phyloP scores from a whole-genome alignment of 2,113 vertebrate genomes.

The Neolamprologus hecqui region DNA sequence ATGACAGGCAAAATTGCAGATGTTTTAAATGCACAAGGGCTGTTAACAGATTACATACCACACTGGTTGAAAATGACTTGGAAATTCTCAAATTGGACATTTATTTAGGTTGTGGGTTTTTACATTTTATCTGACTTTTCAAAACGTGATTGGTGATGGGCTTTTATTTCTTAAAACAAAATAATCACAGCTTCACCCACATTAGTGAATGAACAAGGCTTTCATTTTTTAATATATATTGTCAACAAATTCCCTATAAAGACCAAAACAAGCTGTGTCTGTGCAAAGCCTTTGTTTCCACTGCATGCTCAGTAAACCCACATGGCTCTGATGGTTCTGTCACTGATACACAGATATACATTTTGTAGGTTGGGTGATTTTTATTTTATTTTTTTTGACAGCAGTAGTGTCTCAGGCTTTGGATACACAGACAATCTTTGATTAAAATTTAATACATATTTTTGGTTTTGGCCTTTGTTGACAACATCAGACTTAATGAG shows the following conservation, averaged over 20 bases:
- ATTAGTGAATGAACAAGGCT: not conserved
- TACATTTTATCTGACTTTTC: not conserved
- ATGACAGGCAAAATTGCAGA: not conserved
- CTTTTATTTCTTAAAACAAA: not conserved
- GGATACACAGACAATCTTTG: not conserved
- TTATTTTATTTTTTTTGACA: not conserved
- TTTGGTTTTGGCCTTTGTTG: not conserved
- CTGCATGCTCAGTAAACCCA: not conserved
- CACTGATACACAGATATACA: not conserved
- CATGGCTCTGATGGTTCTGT: not conserved
- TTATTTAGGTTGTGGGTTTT: not conserved
- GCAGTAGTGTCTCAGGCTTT: not conserved
- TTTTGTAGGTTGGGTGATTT: not conserved
- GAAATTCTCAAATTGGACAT: not conserved
- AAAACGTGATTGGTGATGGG: not conserved
- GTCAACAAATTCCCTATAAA: not conserved
- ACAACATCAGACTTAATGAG: not conserved
- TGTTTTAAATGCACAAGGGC: slow-evolving; percentile 24
- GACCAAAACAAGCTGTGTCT: not conserved
- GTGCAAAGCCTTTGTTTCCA: not conserved
- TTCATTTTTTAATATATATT: not conserved
- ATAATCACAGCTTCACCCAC: not conserved
- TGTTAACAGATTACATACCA: not conserved
- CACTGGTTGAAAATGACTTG: not conserved
- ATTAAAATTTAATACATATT: not conserved